Evolutionary conservation across 1,140 invertebrate genomes (phyloP).

Genomic region (Drosophila cardini): DNA sequence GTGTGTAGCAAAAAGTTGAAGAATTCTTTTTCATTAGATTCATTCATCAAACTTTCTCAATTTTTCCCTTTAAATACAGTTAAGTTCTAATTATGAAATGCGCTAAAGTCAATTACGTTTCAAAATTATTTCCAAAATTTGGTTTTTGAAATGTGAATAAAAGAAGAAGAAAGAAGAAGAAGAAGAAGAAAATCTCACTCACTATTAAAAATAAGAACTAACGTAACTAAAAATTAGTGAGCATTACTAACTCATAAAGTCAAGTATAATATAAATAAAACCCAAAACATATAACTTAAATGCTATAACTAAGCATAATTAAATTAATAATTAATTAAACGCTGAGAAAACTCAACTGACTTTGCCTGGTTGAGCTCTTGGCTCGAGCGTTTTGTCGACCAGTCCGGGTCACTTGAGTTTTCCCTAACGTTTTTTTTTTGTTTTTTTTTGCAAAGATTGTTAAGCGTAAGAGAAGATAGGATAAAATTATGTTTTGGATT

Average conservation of each 20-base stretch:
- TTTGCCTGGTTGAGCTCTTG: conserved; percentile 4
- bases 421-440: not conserved
- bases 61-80: not conserved
- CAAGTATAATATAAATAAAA: not conserved
- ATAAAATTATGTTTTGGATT: conserved; percentile 75
- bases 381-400: conserved; percentile 13
- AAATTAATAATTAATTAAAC: conserved; percentile 2
- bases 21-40: conserved; percentile 18
- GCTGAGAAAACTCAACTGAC: conserved; percentile 24
- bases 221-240: conserved; percentile 31
- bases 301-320: too few relatives aligned
- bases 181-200: conserved; percentile 18
- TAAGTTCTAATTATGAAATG: conserved; percentile 19
- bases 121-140: conserved; percentile 17
- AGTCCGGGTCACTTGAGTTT: conserved; percentile 6
- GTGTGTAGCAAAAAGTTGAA: conserved; percentile 8
- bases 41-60: not conserved
- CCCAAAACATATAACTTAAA: not conserved
- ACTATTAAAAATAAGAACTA: conserved; percentile 39
- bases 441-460: conserved; percentile 10
- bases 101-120: conserved; percentile 39
- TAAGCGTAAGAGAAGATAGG: not conserved
- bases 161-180: too few relatives aligned
- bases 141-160: conserved; percentile 2
- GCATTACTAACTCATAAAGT: not conserved